phyloP scores from a whole-genome alignment of 2,797 vertebrate species.

The Limnodromus scolopaceus region DNA sequence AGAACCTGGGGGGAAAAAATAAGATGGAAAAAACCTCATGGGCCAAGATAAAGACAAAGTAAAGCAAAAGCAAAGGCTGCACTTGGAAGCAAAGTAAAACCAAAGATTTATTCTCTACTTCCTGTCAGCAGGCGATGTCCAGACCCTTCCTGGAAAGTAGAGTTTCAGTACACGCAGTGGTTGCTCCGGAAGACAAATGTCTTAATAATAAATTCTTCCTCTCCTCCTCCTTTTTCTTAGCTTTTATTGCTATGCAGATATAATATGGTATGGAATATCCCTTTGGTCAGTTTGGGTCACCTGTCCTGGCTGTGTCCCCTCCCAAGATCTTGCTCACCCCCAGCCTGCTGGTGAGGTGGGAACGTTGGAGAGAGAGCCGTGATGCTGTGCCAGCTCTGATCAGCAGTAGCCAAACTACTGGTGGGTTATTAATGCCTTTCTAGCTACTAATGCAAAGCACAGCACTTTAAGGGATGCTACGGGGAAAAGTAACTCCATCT shows the following conservation, averaged over 20 bases:
- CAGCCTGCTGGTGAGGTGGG: rapidly evolving
- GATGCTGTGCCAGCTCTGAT: not conserved
- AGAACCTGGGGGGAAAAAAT: not conserved
- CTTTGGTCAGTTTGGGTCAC: not conserved
- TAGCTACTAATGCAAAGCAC: not conserved
- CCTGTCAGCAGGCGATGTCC: rapidly evolving
- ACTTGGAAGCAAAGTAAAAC: not conserved
- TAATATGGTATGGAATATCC: not conserved
- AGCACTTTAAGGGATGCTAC: too few relatives aligned
- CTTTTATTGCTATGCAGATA: not conserved
- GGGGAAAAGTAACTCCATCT: not conserved
- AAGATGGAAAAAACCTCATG: rapidly evolving
- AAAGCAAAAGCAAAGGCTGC: not conserved
- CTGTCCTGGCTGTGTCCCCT: not conserved
- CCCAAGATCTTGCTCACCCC: not conserved
- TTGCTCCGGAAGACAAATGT: not conserved
- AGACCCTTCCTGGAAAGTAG: rapidly evolving
- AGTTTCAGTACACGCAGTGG: rapidly evolving
- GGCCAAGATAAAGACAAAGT: not conserved
- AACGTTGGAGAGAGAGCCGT: not conserved
- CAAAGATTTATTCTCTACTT: not conserved
- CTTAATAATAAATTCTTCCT: rapidly evolving
- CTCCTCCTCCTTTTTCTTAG: not conserved
- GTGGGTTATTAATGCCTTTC: not conserved
- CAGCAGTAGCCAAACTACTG: not conserved